A percentile compares a stretch with the other conserved stretches of the same genome.
These are phyloP conservation scores for Corythornis cristatus DNA, from an alignment of 2,113 vertebrate species.

Conservation along the genomic window DNA sequence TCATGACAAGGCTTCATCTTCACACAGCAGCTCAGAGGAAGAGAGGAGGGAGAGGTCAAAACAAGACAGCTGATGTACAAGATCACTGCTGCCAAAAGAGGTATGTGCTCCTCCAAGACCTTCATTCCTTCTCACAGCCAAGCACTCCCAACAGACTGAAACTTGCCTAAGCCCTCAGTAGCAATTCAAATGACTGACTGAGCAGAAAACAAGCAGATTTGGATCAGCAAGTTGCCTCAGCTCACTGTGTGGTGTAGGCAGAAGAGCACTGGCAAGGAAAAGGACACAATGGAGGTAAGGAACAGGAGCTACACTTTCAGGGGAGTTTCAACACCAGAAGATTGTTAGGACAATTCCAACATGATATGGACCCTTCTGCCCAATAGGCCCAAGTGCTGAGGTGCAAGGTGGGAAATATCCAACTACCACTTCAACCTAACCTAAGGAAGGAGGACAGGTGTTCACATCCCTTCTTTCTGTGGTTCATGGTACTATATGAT, in stretches of 20 bases:
- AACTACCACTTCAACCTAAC: background rate
- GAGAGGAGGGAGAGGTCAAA: background rate
- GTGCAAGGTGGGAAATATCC: background rate
- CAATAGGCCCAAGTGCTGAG: rapidly evolving
- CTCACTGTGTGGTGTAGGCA: background rate
- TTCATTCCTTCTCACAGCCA: background rate
- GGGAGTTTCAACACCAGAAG: background rate
- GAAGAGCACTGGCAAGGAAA: background rate
- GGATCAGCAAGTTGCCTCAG: background rate
- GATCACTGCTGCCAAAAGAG: background rate
- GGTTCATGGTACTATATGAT: background rate
- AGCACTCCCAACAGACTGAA: background rate
- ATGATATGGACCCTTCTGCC: background rate
- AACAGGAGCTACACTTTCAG: background rate
- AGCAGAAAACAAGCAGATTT: background rate
- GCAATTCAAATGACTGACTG: background rate
- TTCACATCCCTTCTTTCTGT: background rate
- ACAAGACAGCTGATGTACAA: background rate
- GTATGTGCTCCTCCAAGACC: background rate
- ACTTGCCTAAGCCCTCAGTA: background rate
- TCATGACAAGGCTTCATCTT: background rate
- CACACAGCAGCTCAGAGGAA: background rate
- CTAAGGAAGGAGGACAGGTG: background rate
- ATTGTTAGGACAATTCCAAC: background rate
- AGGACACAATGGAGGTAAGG: background rate